A percentile compares a stretch with the other conserved stretches of the same genome.
Conservation (phyloP, 1,140 invertebrate genomes). For the Chironomus striatipennis region DNA sequence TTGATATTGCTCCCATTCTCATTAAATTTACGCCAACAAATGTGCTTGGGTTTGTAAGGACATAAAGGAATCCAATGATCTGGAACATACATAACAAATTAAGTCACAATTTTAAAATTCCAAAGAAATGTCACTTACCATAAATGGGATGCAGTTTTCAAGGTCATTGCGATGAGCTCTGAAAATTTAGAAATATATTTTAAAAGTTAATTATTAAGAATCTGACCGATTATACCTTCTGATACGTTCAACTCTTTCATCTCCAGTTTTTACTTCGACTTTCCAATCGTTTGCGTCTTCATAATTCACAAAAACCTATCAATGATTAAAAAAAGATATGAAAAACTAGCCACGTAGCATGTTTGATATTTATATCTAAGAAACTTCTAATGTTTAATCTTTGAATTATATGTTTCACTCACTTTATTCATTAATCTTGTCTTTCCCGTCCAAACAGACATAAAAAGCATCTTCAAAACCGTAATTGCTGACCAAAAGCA, state of each 20-base stretch:
- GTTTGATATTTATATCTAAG: too few relatives aligned
- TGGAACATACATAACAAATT: slow-evolving; percentile 75
- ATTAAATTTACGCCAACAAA: neutral
- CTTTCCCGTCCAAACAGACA: slow-evolving; percentile 46
- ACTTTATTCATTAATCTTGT: slow-evolving; percentile 51
- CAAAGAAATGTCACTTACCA: too few relatives aligned
- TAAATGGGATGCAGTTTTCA: slow-evolving; percentile 64
- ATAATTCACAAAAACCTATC: slow-evolving; percentile 41
- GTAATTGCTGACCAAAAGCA: slow-evolving; percentile 48
- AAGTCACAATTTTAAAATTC: too few relatives aligned
- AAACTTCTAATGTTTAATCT: too few relatives aligned
- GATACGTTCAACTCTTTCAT: slow-evolving; percentile 47
- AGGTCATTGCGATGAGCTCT: slow-evolving; percentile 66
- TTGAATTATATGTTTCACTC: slow-evolving; percentile 28
- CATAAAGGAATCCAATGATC: slow-evolving; percentile 15
- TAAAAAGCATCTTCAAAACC: slow-evolving; percentile 50
- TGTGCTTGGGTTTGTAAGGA: neutral
- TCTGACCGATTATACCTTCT: too few relatives aligned
- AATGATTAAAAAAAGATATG: neutral
- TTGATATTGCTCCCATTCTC: slow-evolving; percentile 45
- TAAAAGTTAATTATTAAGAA: too few relatives aligned
- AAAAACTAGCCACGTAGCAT: too few relatives aligned
- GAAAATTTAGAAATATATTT: slow-evolving; percentile 37
- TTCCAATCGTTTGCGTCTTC: slow-evolving; percentile 36
- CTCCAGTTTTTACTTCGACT: slow-evolving; percentile 44